Evolutionary conservation across 2,797 vertebrate species (phyloP).

Genomic region (Mus minutoides): DNA sequence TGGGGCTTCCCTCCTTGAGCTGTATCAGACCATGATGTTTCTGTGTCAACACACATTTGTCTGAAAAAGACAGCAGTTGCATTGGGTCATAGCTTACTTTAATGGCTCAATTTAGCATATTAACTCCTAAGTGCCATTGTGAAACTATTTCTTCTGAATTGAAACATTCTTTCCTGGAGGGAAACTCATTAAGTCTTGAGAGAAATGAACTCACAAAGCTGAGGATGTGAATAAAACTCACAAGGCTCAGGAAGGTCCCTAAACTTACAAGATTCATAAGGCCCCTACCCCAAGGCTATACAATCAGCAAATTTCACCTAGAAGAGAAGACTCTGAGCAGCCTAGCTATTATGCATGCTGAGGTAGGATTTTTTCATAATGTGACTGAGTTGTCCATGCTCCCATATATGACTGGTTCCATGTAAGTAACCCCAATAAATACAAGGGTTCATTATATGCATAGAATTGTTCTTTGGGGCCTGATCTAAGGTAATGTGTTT

Average conservation of each 20-base stretch:
- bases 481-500: background rate
- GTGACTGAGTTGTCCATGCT: background rate
- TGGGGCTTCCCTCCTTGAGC: background rate
- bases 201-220: background rate
- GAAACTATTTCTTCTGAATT: background rate
- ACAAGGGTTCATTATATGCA: background rate
- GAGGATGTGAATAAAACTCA: background rate
- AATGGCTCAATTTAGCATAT: background rate
- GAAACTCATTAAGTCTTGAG: background rate
- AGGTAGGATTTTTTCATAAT: background rate
- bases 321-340: background rate
- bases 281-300: background rate
- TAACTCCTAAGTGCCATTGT: background rate
- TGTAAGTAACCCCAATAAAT: background rate
- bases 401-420: background rate
- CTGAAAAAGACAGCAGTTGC: too few species aligned
- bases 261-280: background rate
- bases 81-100: background rate
- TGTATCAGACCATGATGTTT: background rate
- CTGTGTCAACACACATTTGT: background rate
- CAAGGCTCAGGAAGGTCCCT: background rate
- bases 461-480: background rate
- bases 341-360: background rate
- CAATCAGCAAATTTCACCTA: background rate
- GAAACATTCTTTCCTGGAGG: background rate